phyloP scores from a whole-genome alignment of 2,888 invertebrate genomes.

The Patella depressa region DNA sequence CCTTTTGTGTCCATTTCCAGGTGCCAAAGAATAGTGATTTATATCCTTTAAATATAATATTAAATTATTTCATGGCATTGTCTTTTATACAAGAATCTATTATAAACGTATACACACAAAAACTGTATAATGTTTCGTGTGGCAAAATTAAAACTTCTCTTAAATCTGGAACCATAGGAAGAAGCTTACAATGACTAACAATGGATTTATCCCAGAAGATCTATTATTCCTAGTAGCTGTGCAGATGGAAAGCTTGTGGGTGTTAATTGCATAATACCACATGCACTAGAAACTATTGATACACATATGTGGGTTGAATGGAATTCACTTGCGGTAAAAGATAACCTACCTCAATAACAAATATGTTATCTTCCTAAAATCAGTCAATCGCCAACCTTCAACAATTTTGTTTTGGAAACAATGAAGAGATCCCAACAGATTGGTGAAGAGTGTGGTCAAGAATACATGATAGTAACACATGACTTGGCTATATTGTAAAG shows the following conservation, averaged over 20 bases:
- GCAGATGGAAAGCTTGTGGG: too few species aligned
- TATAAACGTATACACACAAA: too few species aligned
- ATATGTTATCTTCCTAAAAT: slow-evolving; percentile 35
- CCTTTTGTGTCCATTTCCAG: too few species aligned
- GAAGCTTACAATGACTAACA: slow-evolving; percentile 25
- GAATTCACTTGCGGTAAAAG: slow-evolving; percentile 28
- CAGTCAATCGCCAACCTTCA: slow-evolving; percentile 30
- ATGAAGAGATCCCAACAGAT: too few species aligned
- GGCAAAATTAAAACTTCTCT: slow-evolving; percentile 24
- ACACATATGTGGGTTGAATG: slow-evolving; percentile 37
- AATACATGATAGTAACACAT: too few species aligned
- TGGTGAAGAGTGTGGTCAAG: too few species aligned
- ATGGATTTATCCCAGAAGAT: slow-evolving; percentile 12
- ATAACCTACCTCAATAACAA: slow-evolving; percentile 32
- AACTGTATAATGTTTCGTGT: not conserved
- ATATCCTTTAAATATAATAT: too few species aligned
- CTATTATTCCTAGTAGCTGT: not conserved
- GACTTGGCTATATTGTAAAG: too few species aligned
- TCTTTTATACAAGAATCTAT: too few species aligned
- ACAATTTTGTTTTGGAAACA: slow-evolving; percentile 38
- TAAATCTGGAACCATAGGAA: slow-evolving; percentile 27
- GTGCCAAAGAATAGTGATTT: too few species aligned
- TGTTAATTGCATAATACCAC: too few species aligned
- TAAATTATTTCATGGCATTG: too few species aligned
- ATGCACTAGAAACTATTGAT: not conserved